These are phyloP conservation scores for Synanthedon myopaeformis DNA, from an alignment of 2,888 invertebrate species.

Conservation along the genomic window DNA sequence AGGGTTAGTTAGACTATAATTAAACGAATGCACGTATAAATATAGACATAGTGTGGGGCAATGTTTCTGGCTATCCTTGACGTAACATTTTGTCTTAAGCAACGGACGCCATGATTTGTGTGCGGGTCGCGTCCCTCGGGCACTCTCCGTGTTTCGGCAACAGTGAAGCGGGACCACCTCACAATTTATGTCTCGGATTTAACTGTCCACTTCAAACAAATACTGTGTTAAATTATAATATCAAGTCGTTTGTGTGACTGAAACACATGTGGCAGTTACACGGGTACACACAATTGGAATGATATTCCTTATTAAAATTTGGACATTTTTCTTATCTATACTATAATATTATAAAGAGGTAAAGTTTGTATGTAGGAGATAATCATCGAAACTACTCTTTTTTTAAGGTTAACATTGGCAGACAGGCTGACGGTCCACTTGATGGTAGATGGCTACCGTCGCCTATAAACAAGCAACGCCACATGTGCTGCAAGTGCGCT, in stretches of 20 bases:
- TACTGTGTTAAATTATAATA: conserved; percentile 25
- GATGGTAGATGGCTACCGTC: no score
- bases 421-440: no score
- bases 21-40: not conserved
- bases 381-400: no score
- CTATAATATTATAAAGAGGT: no score
- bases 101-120: conserved; percentile 38
- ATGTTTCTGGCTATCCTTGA: not conserved
- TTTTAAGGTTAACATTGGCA: no score
- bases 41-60: no score
- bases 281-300: no score
- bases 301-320: no score
- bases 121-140: conserved; percentile 20
- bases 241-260: not conserved
- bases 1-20: not conserved
- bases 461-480: no score
- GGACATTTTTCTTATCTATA: no score
- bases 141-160: conserved; percentile 20
- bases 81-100: conserved; percentile 20
- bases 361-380: no score
- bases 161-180: conserved; percentile 13
- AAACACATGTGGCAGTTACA: not conserved
- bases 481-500: no score
- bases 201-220: conserved; percentile 44
- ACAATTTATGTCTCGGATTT: conserved; percentile 39